Evolutionary conservation across 2,113 vertebrate species (phyloP).

Genomic region (Cairina moschata): DNA sequence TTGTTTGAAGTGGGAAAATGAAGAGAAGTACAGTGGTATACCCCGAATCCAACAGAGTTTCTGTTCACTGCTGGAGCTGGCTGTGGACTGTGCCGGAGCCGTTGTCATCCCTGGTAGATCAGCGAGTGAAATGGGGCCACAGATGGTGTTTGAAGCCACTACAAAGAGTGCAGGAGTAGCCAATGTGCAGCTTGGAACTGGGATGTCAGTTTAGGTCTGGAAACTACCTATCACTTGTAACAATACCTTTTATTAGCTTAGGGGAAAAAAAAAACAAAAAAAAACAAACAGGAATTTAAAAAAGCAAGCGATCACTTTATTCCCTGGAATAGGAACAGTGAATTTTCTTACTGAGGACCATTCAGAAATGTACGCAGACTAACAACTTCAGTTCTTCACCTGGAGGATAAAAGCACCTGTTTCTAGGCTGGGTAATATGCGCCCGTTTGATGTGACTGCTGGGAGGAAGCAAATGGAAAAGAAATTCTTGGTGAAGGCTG

Average conservation of each 20-base stretch:
- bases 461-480: background rate
- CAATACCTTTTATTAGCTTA: background rate
- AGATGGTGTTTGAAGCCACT: background rate
- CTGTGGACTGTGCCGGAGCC: fast-evolving
- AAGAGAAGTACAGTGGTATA: background rate
- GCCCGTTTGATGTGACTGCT: background rate
- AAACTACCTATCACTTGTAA: background rate
- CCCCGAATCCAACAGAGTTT: background rate
- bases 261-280: no score
- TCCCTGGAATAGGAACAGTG: background rate
- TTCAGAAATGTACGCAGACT: background rate
- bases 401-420: background rate
- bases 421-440: background rate
- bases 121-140: background rate
- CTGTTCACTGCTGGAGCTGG: background rate
- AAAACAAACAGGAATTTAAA: background rate
- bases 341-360: background rate
- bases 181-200: background rate
- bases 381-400: background rate
- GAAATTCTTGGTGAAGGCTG: background rate
- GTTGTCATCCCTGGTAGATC: background rate
- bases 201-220: background rate
- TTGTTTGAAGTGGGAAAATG: background rate
- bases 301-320: background rate
- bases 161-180: background rate